Evolutionary conservation across 2,888 invertebrate genomes (phyloP).

Genomic region (Gonocerus acuteangulatus): DNA sequence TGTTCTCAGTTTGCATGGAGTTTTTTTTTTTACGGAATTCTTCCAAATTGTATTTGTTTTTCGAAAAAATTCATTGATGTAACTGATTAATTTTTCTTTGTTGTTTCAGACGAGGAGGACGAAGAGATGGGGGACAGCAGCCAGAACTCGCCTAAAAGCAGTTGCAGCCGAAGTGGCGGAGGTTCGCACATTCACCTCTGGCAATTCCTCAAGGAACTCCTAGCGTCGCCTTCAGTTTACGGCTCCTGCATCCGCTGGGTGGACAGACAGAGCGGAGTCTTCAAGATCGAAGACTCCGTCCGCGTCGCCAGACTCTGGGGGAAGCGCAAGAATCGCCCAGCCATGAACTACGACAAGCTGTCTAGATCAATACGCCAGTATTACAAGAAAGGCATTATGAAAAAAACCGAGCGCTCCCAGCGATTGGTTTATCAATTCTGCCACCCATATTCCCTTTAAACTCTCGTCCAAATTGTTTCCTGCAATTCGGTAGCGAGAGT

Average conservation of each 20-base stretch:
- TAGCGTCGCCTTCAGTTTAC: slow-evolving; percentile 78
- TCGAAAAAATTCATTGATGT: too few relatives aligned
- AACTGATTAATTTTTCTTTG: too few relatives aligned
- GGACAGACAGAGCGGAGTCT: slow-evolving; percentile 86
- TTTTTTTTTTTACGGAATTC: too few relatives aligned
- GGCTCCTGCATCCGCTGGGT: slow-evolving; percentile 96
- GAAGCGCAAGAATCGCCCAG: slow-evolving; percentile 92
- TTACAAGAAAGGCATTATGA: slow-evolving; percentile 99
- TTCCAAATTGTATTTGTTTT: too few relatives aligned
- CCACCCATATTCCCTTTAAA: slow-evolving; percentile 81
- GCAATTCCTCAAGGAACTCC: slow-evolving; percentile 95
- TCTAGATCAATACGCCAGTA: slow-evolving; percentile 96
- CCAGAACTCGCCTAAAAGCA: slow-evolving; percentile 34
- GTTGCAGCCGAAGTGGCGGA: slow-evolving; percentile 42
- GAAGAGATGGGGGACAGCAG: slow-evolving; percentile 35
- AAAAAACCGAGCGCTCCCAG: slow-evolving; percentile 96
- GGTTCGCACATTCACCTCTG: slow-evolving; percentile 94
- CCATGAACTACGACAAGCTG: slow-evolving; percentile 99
- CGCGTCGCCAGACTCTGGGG: slow-evolving; percentile 98
- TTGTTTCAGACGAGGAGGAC: slow-evolving; percentile 36
- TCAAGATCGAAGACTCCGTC: slow-evolving; percentile 98
- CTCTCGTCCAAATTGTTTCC: slow-evolving; percentile 10
- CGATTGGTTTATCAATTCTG: slow-evolving; percentile 98
- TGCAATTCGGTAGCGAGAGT: slow-evolving; percentile 5
- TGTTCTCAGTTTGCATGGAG: too few relatives aligned